Percentiles rank a stretch among this genome's conserved stretches.
phyloP scores from a whole-genome alignment of 2,113 vertebrate genomes.

The Turdus rufiventris region DNA sequence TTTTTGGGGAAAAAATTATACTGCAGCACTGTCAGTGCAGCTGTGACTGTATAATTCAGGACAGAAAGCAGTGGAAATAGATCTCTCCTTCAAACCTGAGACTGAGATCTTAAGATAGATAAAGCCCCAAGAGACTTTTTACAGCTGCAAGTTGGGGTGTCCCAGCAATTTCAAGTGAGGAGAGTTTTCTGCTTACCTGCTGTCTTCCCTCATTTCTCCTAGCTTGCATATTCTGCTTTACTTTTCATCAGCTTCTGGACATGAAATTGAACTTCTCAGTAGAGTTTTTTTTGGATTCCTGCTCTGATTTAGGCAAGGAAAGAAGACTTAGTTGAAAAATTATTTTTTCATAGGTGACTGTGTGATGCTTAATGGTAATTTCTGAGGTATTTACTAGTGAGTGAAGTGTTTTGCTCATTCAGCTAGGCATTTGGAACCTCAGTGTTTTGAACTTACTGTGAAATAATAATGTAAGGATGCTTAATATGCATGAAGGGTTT shows the following conservation, averaged over 20 bases:
- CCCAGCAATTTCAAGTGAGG: not conserved
- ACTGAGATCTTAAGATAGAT: not conserved
- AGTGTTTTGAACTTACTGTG: not conserved
- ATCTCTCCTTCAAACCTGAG: not conserved
- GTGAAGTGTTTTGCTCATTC: not conserved
- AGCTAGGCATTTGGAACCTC: not conserved
- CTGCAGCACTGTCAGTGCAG: not conserved
- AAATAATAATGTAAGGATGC: not conserved
- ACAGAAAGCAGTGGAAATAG: not conserved
- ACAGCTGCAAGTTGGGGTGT: not conserved
- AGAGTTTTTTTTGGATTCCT: not conserved
- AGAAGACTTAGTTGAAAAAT: not conserved
- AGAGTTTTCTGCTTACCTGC: not conserved
- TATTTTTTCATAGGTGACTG: not conserved
- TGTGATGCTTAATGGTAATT: not conserved
- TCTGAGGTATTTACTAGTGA: not conserved
- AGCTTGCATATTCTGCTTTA: not conserved
- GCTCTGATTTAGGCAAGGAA: not conserved
- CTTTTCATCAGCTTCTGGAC: not conserved
- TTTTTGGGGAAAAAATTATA: not conserved
- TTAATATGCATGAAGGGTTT: not conserved
- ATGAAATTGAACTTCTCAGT: not conserved
- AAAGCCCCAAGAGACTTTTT: not conserved
- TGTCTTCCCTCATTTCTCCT: not conserved
- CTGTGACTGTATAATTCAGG: not conserved